Conservation (phyloP, 2,797 vertebrate species). For the Sebastes diploproa region DNA sequence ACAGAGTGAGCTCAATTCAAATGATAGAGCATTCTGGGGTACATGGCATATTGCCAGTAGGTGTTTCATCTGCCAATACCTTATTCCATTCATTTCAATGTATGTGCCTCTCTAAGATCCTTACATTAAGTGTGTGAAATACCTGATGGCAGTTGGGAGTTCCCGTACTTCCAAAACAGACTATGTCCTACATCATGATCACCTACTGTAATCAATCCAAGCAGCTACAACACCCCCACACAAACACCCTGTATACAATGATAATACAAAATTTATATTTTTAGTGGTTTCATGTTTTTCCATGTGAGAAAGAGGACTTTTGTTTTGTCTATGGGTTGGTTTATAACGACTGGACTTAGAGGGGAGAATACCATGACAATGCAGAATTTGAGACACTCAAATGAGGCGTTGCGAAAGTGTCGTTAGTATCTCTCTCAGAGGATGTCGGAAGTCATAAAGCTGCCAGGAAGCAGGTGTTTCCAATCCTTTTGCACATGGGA, state of each 20-base stretch:
- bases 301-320: neutral
- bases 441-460: conserved; percentile 16
- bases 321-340: neutral
- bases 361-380: neutral
- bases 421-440: conserved; percentile 2
- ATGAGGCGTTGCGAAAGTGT: neutral
- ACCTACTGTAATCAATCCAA: neutral
- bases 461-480: conserved; percentile 21
- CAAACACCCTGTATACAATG: neutral
- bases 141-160: neutral
- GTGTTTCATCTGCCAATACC: neutral
- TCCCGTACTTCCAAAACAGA: neutral
- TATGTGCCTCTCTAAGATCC: neutral
- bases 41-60: neutral
- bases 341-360: neutral
- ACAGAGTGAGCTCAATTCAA: neutral
- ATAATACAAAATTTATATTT: neutral
- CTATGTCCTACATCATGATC: neutral
- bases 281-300: neutral
- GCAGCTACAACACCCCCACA: neutral
- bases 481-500: conserved; percentile 35
- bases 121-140: neutral
- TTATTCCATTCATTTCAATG: neutral
- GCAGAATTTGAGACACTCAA: neutral
- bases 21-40: neutral